Percentiles rank a stretch among this genome's conserved stretches.
phyloP scores from a whole-genome alignment of 30 jellyfish, hydroid and myxozoan species.

The Pseudorhiza aurosa region DNA sequence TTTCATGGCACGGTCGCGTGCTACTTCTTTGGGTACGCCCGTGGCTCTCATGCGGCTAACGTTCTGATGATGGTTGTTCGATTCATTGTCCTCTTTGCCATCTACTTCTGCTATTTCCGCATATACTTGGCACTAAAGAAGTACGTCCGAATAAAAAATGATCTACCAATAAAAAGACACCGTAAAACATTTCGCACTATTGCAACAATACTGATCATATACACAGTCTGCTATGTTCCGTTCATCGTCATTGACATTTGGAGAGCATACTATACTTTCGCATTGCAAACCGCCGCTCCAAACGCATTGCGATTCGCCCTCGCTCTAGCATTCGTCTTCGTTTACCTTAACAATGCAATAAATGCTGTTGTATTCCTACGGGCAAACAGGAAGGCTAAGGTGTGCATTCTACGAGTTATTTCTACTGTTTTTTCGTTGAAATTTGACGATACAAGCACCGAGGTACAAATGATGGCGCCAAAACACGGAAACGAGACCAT shows the following conservation, averaged over 20 bases:
- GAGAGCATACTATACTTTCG: conserved; percentile 36
- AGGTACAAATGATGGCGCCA: too few species aligned
- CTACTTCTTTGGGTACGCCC: conserved; percentile 38
- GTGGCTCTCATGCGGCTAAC: conserved; percentile 26
- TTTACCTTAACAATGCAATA: not conserved
- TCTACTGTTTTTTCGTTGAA: not conserved
- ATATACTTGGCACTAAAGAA: conserved; percentile 17
- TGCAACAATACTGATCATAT: conserved; percentile 3
- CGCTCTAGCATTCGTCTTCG: conserved; percentile 1
- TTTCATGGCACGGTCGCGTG: conserved; percentile 49
- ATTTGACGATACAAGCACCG: too few species aligned
- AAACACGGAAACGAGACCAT: too few species aligned
- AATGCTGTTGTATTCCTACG: conserved; percentile 3
- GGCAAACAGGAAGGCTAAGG: not conserved
- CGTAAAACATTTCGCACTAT: conserved; percentile 10
- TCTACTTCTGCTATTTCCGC: conserved; percentile 7
- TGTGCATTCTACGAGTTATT: not conserved
- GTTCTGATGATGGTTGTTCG: conserved; percentile 23
- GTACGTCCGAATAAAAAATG: not conserved
- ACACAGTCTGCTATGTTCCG: conserved; percentile 13
- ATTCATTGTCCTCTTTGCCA: not conserved
- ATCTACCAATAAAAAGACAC: not conserved
- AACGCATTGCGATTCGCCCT: conserved; percentile 11
- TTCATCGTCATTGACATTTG: not conserved
- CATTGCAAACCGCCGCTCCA: conserved; percentile 34